Evolutionary conservation across 2,888 invertebrate genomes (phyloP), one percentile per base, ranked within the genome.

Genomic region (Ariolimax columbianus): DNA sequence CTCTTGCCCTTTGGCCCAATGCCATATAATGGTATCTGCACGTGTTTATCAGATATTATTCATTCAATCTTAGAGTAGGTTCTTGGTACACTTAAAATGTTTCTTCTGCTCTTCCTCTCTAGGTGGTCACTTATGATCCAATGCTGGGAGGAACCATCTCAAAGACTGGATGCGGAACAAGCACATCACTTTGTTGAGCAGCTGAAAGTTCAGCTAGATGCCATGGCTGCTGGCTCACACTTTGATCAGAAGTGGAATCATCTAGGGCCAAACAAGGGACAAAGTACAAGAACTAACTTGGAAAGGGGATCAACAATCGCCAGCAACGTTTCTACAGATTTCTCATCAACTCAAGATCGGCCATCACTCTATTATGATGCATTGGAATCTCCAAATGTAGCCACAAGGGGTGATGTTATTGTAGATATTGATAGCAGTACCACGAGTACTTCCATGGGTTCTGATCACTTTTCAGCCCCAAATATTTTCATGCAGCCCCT

Each of bases 121-220:
- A 96, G 96, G 90, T 96, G 96, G 93, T 96, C 96, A 94, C 95
- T 97, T 87, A 96, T 97, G 96, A 96, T 96, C 92, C 94, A 96
- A 82, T 97, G 97, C 92, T 97, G 96, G 96, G 94, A 95, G 51
- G 92, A 94, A 2, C 94, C 94, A 82, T 93, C 94, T 3, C 86
- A 91, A 59, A 93, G 96, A 68, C 95, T 95, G 0, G 92, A 94
- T 38, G 93, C 95, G 82, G 93, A 95, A 26, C 95, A 95, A 91
- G 94, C 96, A 36, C 94, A 95, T 85, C 93, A 95, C 78, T 95
- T 95, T 93, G 91, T 96, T 63, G 91, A 94, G 0, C 95, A 95
- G 89, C 92, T 88, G 66, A 86, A 84, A 38, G 75, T 81, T 47
- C 59, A 83, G 43, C 73, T 55, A n/a, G 84, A 84, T 55, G 72